These are phyloP conservation scores for Sebastes kiyomatsui DNA, from an alignment of 2,797 vertebrate genomes.

Conservation along the genomic window DNA sequence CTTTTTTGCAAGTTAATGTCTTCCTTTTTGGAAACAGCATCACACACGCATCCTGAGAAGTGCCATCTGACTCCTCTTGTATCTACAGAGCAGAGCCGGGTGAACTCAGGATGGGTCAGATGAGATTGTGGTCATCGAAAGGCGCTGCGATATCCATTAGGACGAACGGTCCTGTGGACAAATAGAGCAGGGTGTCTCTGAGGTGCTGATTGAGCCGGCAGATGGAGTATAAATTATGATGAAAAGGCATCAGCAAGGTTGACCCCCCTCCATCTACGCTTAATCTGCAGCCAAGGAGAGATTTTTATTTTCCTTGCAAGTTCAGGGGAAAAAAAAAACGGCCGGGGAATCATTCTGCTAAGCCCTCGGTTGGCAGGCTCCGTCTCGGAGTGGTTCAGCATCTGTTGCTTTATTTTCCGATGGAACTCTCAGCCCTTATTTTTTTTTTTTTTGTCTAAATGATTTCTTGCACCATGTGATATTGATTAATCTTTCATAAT, in stretches of 20 bases:
- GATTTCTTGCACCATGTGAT: slow-evolving; percentile 73
- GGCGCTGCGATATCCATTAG: slow-evolving; percentile 76
- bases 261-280: slow-evolving; percentile 69
- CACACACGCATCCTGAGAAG: slow-evolving; percentile 31
- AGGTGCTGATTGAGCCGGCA: slow-evolving; percentile 82
- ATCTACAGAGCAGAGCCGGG: slow-evolving; percentile 13
- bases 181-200: slow-evolving; percentile 73
- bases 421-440: slow-evolving; percentile 41
- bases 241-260: slow-evolving; percentile 80
- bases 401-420: slow-evolving; percentile 81
- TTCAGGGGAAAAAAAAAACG: slow-evolving; percentile 58
- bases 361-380: slow-evolving; percentile 77
- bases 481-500: slow-evolving; percentile 72
- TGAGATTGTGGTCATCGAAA: slow-evolving; percentile 32
- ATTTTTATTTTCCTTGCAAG: slow-evolving; percentile 83
- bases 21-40: slow-evolving; percentile 52
- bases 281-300: slow-evolving; percentile 82
- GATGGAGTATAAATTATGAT: slow-evolving; percentile 84
- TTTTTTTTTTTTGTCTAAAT: slow-evolving; percentile 49
- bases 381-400: slow-evolving; percentile 76
- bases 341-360: slow-evolving; percentile 77
- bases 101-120: slow-evolving; percentile 20
- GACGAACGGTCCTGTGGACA: slow-evolving; percentile 53
- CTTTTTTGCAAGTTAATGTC: slow-evolving; percentile 55
- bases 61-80: slow-evolving; percentile 55